Evolutionary conservation across 2,888 invertebrate species (phyloP).

Genomic region (Brenthis daphne): DNA sequence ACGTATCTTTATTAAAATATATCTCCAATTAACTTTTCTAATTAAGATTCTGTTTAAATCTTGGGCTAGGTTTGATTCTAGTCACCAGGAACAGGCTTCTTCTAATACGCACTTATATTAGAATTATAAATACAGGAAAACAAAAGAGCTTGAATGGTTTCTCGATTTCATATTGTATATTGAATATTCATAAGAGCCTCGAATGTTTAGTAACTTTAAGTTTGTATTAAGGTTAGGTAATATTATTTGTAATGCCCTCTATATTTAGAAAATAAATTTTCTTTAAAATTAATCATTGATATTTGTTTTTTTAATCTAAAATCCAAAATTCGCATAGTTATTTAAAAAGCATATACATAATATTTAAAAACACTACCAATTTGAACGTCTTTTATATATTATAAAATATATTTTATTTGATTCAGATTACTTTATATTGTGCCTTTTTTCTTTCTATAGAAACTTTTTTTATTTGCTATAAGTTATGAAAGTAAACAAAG

Average conservation of each 20-base stretch:
- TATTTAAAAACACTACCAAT: no score
- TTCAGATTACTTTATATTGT: no score
- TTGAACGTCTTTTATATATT: no score
- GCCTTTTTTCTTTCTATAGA: no score
- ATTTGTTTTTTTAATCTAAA: background rate
- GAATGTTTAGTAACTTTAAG: slow-evolving; percentile 17
- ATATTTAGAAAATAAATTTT: slow-evolving; percentile 9
- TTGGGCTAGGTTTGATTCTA: slow-evolving; percentile 54
- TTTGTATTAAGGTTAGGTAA: slow-evolving; percentile 17
- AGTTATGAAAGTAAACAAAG: no score
- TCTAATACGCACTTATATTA: background rate
- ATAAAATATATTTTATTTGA: background rate
- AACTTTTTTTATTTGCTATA: no score
- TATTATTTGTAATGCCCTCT: background rate
- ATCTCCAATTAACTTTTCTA: background rate
- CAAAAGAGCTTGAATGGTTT: slow-evolving; percentile 11
- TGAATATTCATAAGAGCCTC: slow-evolving; percentile 28
- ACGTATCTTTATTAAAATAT: background rate
- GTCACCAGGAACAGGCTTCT: slow-evolving; percentile 53
- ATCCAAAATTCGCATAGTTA: background rate
- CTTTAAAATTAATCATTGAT: background rate
- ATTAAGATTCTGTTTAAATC: slow-evolving; percentile 26
- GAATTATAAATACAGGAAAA: slow-evolving; percentile 5
- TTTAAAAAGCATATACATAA: background rate
- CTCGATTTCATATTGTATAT: slow-evolving; percentile 27